phyloP scores from a whole-genome alignment of 2,797 vertebrate genomes.

The Helarctos malayanus region DNA sequence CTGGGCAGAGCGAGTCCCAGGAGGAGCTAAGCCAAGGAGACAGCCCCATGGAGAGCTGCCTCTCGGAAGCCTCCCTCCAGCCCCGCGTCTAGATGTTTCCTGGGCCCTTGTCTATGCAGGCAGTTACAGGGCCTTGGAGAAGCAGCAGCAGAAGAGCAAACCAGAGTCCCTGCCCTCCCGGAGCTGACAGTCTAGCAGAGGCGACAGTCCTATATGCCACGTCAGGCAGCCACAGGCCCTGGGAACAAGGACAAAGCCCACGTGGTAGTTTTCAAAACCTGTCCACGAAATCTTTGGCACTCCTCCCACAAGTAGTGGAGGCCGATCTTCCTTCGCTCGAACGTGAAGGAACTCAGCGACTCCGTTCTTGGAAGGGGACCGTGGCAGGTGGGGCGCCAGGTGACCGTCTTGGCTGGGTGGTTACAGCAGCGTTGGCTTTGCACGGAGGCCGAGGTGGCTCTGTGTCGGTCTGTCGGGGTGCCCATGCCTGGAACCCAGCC shows the following conservation, averaged over 20 bases:
- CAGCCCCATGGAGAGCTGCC: not conserved
- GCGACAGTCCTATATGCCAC: fast-evolving
- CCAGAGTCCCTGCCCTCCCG: fast-evolving
- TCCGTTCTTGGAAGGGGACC: fast-evolving
- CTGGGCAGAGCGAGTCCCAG: not conserved
- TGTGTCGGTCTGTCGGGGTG: fast-evolving
- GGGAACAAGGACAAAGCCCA: not conserved
- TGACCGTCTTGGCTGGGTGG: fast-evolving
- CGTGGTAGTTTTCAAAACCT: not conserved
- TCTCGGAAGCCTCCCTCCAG: fast-evolving
- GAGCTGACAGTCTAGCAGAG: not conserved
- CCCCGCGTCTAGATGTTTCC: fast-evolving
- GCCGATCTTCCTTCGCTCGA: not conserved
- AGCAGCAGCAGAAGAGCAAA: not conserved
- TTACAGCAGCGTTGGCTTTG: fast-evolving
- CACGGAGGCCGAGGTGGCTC: not conserved
- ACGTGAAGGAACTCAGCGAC: not conserved
- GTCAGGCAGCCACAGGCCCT: not conserved
- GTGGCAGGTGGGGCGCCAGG: fast-evolving
- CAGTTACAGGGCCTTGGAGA: not conserved
- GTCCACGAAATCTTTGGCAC: not conserved
- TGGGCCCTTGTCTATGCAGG: not conserved
- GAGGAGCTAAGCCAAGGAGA: not conserved
- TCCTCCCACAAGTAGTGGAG: fast-evolving
- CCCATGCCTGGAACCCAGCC: not conserved